Conservation (phyloP, 92 coral and sea anemone genomes). For the Actinernus sp. region DNA sequence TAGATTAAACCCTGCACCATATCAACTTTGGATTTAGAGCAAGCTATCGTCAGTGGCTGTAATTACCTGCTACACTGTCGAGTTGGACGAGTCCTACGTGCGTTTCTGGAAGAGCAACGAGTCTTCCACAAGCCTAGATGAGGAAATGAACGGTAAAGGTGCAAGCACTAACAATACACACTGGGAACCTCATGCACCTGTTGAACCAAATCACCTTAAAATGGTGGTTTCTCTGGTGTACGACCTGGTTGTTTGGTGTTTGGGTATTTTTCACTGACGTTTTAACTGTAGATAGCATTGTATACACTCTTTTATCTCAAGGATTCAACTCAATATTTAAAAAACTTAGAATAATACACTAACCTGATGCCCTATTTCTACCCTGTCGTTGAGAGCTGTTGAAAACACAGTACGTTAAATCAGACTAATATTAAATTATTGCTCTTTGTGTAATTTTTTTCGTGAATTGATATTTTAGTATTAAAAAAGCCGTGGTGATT, state of each 20-base stretch:
- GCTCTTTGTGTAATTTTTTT: no score
- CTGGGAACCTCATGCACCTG: neutral
- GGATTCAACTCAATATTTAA: no score
- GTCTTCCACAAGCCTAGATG: constrained; percentile 73
- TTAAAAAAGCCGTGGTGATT: no score
- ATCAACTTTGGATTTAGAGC: neutral
- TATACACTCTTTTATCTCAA: no score
- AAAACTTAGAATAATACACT: no score
- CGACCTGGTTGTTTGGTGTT: neutral
- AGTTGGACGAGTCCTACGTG: constrained; percentile 83
- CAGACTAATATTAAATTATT: no score
- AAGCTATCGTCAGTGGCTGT: neutral
- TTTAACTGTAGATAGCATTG: no score
- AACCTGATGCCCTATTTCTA: constrained; percentile 92
- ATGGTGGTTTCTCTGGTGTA: no score
- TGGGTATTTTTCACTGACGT: no score
- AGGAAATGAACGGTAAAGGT: neutral
- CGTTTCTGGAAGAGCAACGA: constrained; percentile 89
- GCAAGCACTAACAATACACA: neutral
- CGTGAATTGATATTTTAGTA: no score
- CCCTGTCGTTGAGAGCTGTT: constrained; percentile 85
- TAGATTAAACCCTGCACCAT: no score
- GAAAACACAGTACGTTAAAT: constrained; percentile 3
- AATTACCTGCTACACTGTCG: constrained; percentile 78
- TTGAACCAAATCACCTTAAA: no score